These are phyloP conservation scores for Anadara kagoshimensis DNA, from an alignment of 1,140 invertebrate genomes.

Conservation along the genomic window DNA sequence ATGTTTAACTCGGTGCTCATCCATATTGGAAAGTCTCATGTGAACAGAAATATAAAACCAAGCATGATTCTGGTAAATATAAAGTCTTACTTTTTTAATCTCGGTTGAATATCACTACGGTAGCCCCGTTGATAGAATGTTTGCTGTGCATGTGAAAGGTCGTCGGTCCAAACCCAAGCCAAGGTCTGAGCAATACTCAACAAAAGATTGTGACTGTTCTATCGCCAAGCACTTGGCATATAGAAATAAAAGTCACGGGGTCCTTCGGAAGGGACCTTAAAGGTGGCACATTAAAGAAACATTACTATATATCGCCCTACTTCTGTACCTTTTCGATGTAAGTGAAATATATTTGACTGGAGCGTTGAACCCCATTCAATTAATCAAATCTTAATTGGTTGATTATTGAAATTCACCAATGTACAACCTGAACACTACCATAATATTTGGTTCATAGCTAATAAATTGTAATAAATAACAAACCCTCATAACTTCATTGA, in stretches of 20 bases:
- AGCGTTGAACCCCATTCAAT: too few relatives aligned
- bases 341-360: too few relatives aligned
- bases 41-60: slow-evolving; percentile 33
- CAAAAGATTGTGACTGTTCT: neutral
- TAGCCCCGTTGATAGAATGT: too few relatives aligned
- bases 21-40: slow-evolving; percentile 43
- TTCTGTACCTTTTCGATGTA: too few relatives aligned
- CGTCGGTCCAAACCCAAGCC: neutral
- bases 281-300: neutral
- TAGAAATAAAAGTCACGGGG: too few relatives aligned
- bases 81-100: neutral
- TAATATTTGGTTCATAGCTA: too few relatives aligned
- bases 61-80: slow-evolving; percentile 42
- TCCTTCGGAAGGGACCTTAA: neutral
- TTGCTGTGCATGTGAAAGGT: neutral
- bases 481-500: too few relatives aligned
- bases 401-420: too few relatives aligned
- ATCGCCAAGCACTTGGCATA: too few relatives aligned
- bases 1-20: slow-evolving; percentile 39
- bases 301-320: neutral
- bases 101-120: neutral
- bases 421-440: too few relatives aligned
- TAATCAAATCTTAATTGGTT: too few relatives aligned
- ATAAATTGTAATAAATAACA: too few relatives aligned
- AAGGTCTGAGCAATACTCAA: neutral